Evolutionary conservation across 2,113 vertebrate genomes (phyloP).

Genomic region (Toxotes chatareus): DNA sequence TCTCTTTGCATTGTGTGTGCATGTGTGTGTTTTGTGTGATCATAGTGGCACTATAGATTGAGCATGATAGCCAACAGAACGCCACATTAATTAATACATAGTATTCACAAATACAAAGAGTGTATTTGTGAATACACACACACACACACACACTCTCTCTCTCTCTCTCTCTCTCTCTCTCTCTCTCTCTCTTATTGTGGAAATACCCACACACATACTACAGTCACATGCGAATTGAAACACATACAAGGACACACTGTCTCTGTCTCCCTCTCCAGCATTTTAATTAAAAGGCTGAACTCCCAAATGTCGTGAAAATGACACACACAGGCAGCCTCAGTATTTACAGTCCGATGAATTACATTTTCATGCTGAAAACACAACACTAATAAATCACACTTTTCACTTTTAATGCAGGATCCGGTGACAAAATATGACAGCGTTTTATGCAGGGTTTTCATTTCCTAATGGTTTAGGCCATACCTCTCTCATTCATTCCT

Average conservation of each 20-base stretch:
- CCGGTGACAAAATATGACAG: slow-evolving; percentile 74
- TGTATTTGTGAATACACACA: too few species aligned
- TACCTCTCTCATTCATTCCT: slow-evolving; percentile 47
- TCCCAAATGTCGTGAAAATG: slow-evolving; percentile 64
- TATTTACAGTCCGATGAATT: slow-evolving; percentile 66
- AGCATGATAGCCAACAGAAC: slow-evolving; percentile 16
- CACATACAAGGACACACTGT: slow-evolving; percentile 40
- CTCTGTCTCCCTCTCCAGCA: slow-evolving; percentile 38
- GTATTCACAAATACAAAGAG: slow-evolving; percentile 2
- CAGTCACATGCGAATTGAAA: slow-evolving; percentile 8
- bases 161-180: too few species aligned
- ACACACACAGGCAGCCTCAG: slow-evolving; percentile 23
- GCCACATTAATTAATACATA: slow-evolving; percentile 50
- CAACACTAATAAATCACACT: slow-evolving; percentile 73
- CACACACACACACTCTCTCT: background rate
- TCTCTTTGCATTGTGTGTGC: slow-evolving; percentile 9
- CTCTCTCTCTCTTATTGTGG: background rate
- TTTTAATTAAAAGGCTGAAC: slow-evolving; percentile 74
- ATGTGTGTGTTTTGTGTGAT: slow-evolving; percentile 14
- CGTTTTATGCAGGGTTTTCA: slow-evolving; percentile 69
- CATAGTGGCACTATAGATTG: slow-evolving; percentile 26
- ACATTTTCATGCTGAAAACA: slow-evolving; percentile 68
- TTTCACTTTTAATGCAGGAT: slow-evolving; percentile 69
- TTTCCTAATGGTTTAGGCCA: slow-evolving; percentile 70
- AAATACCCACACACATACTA: background rate